Percentiles rank a stretch among this genome's conserved stretches.
These are phyloP conservation scores for Lophotriccus pileatus DNA, from an alignment of 2,797 vertebrate genomes.

Conservation along the genomic window DNA sequence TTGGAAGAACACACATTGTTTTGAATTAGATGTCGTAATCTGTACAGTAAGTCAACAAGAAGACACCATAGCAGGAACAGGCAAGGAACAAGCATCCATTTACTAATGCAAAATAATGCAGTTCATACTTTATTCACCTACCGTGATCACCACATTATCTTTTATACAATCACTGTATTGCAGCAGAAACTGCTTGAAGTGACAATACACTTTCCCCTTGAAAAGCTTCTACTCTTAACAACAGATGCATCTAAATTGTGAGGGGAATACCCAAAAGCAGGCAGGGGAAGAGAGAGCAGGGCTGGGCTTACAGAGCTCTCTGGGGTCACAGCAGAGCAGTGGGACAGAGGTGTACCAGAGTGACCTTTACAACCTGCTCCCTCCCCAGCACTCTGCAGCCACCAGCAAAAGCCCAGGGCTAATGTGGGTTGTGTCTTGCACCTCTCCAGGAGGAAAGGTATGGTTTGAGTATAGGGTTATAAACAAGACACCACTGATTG, in stretches of 20 bases:
- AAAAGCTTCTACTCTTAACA: not conserved
- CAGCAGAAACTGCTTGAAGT: not conserved
- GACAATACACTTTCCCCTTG: not conserved
- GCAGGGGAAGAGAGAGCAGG: not conserved
- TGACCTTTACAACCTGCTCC: not conserved
- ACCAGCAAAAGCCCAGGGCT: not conserved
- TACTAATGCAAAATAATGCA: not conserved
- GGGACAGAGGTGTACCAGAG: not conserved
- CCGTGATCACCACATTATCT: not conserved
- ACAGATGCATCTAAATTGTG: not conserved
- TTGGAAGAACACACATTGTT: not conserved
- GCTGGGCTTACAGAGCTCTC: rapidly evolving
- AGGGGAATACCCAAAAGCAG: not conserved
- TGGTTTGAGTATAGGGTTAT: not conserved
- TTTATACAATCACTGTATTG: not conserved
- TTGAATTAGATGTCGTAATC: not conserved
- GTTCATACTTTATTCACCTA: not conserved
- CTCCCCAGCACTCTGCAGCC: not conserved
- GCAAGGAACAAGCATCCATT: not conserved
- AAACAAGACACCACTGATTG: not conserved
- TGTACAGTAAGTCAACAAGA: not conserved
- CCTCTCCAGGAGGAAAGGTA: not conserved
- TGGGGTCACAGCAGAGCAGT: rapidly evolving
- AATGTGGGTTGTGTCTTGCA: not conserved
- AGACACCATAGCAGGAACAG: not conserved